Evolutionary conservation across 2,888 invertebrate species (phyloP), one percentile per base, ranked within the genome.

Genomic region (Toxonevra muliebris): DNA sequence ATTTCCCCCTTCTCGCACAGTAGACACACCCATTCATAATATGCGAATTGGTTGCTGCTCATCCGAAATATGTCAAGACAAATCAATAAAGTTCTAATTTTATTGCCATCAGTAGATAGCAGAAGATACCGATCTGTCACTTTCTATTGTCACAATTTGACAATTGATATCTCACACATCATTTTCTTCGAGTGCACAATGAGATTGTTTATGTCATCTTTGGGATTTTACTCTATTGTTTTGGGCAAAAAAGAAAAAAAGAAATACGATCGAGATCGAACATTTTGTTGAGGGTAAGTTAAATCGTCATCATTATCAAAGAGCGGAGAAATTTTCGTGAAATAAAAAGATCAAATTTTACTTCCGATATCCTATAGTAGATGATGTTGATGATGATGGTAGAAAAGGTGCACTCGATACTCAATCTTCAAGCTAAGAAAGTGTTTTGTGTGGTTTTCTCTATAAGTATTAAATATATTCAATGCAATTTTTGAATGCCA

Each of bases 31-130:
- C 74, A 74, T 72, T 72, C 65, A 71, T 71, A 73, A 71, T 71
- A 68, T 66, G 71, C 71, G 68, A 69, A 69, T 66, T 68, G 65
- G 65, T 58, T 30, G 53, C 53, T 17, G 45, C 61, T 19, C 41
- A 57, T 58, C 61, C 40, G 20, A 45, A 61, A 70, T 42, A 74
- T 82, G 81, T 82, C 81, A 81, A 75, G 82, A 81, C 82, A 81
- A 82, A 82, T 82, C 81, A 81, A 82, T 81, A 82, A 82, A 82
- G 80, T 78, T 80, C 76, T 76, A 76, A 82, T 82, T 82, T 82
- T 82, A 82, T 81, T 77, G 76, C 78, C 71, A 59, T 65, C 58
- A 64, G 10, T 30, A 30, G 2, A 30, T 30, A 30, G 66, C 70
- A n/a, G 41, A 17, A 65, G 74, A 71, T 72, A 74, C 72, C 69